A percentile compares a stretch with the other conserved stretches of the same genome.
Evolutionary conservation across 2,113 vertebrate genomes (phyloP).

Genomic region (Bagarius yarrelli): DNA sequence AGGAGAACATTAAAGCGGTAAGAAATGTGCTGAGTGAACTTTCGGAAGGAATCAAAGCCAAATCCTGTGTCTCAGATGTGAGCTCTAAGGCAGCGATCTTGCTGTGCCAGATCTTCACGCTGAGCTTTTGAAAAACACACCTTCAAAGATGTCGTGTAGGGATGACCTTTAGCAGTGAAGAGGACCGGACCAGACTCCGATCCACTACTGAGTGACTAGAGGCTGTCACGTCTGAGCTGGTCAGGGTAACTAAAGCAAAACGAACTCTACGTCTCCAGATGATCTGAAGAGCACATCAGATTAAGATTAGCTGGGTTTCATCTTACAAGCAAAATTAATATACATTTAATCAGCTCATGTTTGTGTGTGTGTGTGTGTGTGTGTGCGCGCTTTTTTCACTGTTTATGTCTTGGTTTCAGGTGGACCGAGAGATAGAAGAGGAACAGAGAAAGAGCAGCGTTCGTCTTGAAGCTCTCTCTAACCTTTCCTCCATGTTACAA

Average conservation of each 20-base stretch:
- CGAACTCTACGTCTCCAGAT: background rate
- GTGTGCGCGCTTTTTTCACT: too few relatives aligned
- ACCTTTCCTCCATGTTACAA: slow-evolving; percentile 48
- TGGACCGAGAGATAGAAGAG: slow-evolving; percentile 50
- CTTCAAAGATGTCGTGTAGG: slow-evolving; percentile 53
- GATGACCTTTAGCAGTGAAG: slow-evolving; percentile 52
- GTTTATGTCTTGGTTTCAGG: slow-evolving; percentile 30
- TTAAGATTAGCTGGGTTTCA: background rate
- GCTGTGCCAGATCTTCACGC: slow-evolving; percentile 41
- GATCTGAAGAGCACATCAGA: background rate
- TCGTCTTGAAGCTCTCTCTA: slow-evolving; percentile 25
- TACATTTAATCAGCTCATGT: too few relatives aligned
- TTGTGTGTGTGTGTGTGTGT: too few relatives aligned
- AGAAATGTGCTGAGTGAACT: background rate
- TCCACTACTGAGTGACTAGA: slow-evolving; percentile 19
- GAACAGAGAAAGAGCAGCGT: background rate
- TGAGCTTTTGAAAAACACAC: slow-evolving; percentile 45
- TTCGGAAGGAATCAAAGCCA: slow-evolving; percentile 29
- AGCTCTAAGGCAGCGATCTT: slow-evolving; percentile 53
- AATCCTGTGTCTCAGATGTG: slow-evolving; percentile 46
- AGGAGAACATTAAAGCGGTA: slow-evolving; percentile 38
- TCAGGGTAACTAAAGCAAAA: background rate
- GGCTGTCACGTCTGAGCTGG: slow-evolving; percentile 12
- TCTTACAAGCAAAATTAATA: background rate
- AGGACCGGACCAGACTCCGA: slow-evolving; percentile 26